Evolutionary conservation across 2,113 vertebrate species (phyloP), one percentile per base, ranked within the genome.

Genomic region (Oryzias curvinotus): DNA sequence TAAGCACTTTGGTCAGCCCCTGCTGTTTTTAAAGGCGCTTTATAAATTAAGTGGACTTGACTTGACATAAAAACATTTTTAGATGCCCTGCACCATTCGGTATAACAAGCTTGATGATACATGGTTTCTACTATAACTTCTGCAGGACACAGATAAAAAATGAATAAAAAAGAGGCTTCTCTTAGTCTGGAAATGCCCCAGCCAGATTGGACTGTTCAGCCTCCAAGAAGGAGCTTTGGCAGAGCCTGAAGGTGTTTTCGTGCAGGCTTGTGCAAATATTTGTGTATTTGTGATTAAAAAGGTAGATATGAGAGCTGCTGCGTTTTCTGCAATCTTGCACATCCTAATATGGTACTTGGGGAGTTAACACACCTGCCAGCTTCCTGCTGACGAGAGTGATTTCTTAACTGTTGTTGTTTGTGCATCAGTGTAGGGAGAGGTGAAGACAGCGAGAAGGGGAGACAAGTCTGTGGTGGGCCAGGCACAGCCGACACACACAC

Each of bases 301-400:
- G 67, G 64, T 70, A 69, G 80, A 87, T 86, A 85, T 85, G 84
- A 88, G 81, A 82, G 81, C 65, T 10, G 68, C 85, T 77, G 85
- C 80, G 60, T 91, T 92, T 36, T 92, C 78, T 93, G 92, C 92
- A 92, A 93, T 92, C 89, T 92, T 83, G 90, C 92, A 90, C 90
- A 90, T 92, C 91, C 85, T 93, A 91, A 94, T 92, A 92, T 91
- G 93, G 90, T 92, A 92, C 91, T 92, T 82, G 84, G 92, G 92
- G 93, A 95, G 92, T 92, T 90, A 93, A 89, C 92, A 83, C 96
- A 95, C 95, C 95, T 97, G 96, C 94, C 94, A 93, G 85, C 85
- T 91, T 86, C 54, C 84, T 95, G 95, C 95, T 97, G 96, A 98
- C 94, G 84, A 88, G 83, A 87, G 84, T 88, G 90, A 92, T 96